Base-by-base conservation (phyloP, 2,113 vertebrate species). In the Hystrix cristata region DNA sequence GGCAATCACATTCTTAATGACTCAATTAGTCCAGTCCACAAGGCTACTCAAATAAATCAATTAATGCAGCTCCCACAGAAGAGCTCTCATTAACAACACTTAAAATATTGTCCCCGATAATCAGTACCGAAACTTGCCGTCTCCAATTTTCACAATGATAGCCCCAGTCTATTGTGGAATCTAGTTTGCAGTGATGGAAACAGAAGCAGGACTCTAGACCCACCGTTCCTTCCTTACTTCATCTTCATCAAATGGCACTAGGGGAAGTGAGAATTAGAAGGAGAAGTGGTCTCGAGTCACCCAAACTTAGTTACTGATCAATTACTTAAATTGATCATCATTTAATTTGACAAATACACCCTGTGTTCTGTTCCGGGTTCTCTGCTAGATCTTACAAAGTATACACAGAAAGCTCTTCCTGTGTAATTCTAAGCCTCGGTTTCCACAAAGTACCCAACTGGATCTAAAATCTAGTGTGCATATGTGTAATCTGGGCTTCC, bases 1-100 rank as follows among this genome's bases (percentile, higher is more conserved):
- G 95, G n/a, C 79, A n/a, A 1, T 74, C 90, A 86, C 92, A 74
- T 29, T 95, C 90, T 83, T 97, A 91, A 97, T 97, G 95, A 89
- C 59, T 87, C 88, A 79, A 72, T 96, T 98, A 98, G 97, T 91
- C 91, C 92, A 81, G 38, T 59, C 55, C 87, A 93, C 0, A 0
- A 90, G 76, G 64, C 90, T 87, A 59, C 69, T 80, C 43, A 38
- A 31, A 69, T 2, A 29, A 87, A 92, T 79, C 95, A 84, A 51
- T 96, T 87, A 97, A 95, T 84, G 57, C 5, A 0, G 25, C 69
- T 94, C 92, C 67, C 89, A n/a, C 46, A 7, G 83, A 51, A 92
- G 82, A 78, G 29, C 71, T 43, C 18, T 8, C 60, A 64, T 79
- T 91, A 46, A 72, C 85, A 62, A 34, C 79, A 64, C 74, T 65